phyloP scores from a whole-genome alignment of 2,797 vertebrate genomes.

The Phoxinus dragarum region DNA sequence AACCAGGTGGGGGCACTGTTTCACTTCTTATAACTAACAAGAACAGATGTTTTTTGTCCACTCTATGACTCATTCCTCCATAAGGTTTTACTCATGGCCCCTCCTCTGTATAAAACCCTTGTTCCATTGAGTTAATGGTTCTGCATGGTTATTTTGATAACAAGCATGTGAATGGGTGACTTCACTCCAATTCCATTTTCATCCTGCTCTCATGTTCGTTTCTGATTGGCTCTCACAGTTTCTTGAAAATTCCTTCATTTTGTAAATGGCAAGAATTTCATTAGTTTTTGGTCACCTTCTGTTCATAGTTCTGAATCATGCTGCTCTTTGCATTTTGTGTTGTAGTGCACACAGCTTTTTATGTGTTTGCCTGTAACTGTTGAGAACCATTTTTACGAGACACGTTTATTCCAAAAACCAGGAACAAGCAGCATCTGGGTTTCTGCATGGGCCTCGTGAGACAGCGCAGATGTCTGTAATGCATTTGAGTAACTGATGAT shows the following conservation, averaged over 20 bases:
- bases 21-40: conserved; percentile 25
- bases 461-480: conserved; percentile 42
- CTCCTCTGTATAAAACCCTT: conserved; percentile 24
- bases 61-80: conserved; percentile 51
- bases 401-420: conserved; percentile 23
- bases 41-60: background rate
- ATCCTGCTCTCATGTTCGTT: conserved; percentile 10
- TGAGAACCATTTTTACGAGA: conserved; percentile 35
- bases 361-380: conserved; percentile 30
- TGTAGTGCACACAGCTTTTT: conserved; percentile 17
- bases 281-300: background rate
- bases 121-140: conserved; percentile 29
- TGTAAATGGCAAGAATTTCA: background rate
- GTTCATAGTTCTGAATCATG: background rate
- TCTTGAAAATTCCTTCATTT: background rate
- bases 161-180: conserved; percentile 34
- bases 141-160: conserved; percentile 44
- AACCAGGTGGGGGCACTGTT: conserved; percentile 89
- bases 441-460: conserved; percentile 26
- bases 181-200: conserved; percentile 12
- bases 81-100: conserved; percentile 39
- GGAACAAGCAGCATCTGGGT: conserved; percentile 38
- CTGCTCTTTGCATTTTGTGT: conserved; percentile 1
- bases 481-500: conserved; percentile 41
- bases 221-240: background rate